phyloP scores from a whole-genome alignment of 2,797 vertebrate species.

The Antennarius maculatus region DNA sequence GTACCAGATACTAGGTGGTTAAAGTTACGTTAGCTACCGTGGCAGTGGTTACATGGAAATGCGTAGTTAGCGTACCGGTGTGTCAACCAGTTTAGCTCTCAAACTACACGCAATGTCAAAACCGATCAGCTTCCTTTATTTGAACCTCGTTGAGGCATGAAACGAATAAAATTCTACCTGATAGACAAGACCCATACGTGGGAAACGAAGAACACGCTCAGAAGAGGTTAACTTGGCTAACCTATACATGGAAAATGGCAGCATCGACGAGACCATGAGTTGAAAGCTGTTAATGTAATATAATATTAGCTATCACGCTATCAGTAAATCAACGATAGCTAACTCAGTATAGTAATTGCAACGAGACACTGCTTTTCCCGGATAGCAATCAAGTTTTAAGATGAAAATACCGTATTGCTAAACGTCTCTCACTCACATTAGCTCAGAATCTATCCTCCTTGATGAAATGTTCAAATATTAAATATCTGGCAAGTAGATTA shows the following conservation, averaged over 20 bases:
- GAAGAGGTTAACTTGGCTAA: slow-evolving; percentile 36
- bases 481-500: slow-evolving; percentile 37
- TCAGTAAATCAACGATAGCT: slow-evolving; percentile 39
- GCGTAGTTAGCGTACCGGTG: slow-evolving; percentile 78
- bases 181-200: background rate
- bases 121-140: slow-evolving; percentile 11
- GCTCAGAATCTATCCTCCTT: slow-evolving; percentile 28
- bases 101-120: slow-evolving; percentile 30
- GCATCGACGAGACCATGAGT: slow-evolving; percentile 50
- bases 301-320: slow-evolving; percentile 48
- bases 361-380: slow-evolving; percentile 44
- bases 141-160: slow-evolving; percentile 1
- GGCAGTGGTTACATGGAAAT: slow-evolving; percentile 74
- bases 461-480: slow-evolving; percentile 15
- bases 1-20: slow-evolving; percentile 22
- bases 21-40: slow-evolving; percentile 68
- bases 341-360: slow-evolving; percentile 42
- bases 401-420: slow-evolving; percentile 14
- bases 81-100: slow-evolving; percentile 54
- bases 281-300: slow-evolving; percentile 59
- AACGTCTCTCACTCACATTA: slow-evolving; percentile 17
- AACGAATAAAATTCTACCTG: background rate
- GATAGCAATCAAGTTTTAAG: slow-evolving; percentile 35
- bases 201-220: slow-evolving; percentile 33
- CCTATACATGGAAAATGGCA: slow-evolving; percentile 67